Base-by-base conservation (phyloP, 2,113 vertebrate species). In the Phylloscopus trochiloides region DNA sequence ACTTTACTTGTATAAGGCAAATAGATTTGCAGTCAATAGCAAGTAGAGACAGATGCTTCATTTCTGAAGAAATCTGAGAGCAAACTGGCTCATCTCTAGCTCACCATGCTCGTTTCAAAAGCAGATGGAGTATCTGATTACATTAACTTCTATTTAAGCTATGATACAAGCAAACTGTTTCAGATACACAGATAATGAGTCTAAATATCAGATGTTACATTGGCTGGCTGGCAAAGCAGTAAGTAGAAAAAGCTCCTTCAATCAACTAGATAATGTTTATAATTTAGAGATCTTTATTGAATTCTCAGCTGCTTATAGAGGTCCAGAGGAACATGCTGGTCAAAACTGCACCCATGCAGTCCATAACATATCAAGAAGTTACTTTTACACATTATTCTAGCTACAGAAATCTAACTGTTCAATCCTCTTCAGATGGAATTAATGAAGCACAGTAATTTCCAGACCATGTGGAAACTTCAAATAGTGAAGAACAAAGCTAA, bases 61-160 rank as follows among this genome's bases (percentile, higher is more conserved):
- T 91, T 92, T 96, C 55, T 72, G 9, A 92, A 87, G 83, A 91
- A 95, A 95, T 89, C 66, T 74, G 76, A 96, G 79, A 94, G 91
- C 80, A 91, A 96, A 94, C 77, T 84, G 84, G 86, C 86, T 95
- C 73, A 88, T 94, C 63, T 90, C 65, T 81, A 92, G 89, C 57
- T 89, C 86, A 59, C 79, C 73, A 84, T 75, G 68, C 84, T 92
- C 40, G 3, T 84, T 94, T 89, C 86, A 94, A 96, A 95, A 48
- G 17, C 94, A 96, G 94, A 96, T 96, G 95, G 95, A 96, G 89
- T 38, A 91, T 92, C 70, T 95, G 92, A 96, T 96, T 95, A 97
- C 83, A 94, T 97, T 96, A 96, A 91, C 94, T 94, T 92, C 91
- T 96, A 92, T 96, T 97, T 97, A 97, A 92, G 93, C 93, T 96